These are phyloP conservation scores for Turnix velox DNA, from an alignment of 2,113 vertebrate species.

Conservation along the genomic window DNA sequence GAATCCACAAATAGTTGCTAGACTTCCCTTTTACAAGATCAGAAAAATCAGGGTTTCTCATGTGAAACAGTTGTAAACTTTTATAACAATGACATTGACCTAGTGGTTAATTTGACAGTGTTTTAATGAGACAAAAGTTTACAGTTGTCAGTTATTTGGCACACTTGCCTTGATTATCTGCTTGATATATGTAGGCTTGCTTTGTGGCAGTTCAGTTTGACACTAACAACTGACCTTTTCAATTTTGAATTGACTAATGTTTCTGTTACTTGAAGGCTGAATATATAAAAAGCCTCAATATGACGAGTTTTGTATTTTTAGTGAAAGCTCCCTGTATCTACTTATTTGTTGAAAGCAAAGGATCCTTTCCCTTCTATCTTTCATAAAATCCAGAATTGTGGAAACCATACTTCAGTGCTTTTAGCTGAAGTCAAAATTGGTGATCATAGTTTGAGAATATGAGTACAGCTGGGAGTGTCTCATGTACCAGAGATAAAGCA, in stretches of 20 bases:
- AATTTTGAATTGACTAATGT: conserved; percentile 41
- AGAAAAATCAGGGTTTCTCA: neutral
- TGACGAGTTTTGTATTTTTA: conserved; percentile 36
- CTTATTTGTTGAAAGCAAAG: neutral
- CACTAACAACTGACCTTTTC: conserved; percentile 62
- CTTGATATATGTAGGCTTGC: neutral
- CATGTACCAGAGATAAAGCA: neutral
- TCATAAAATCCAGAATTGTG: neutral
- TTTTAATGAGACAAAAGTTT: conserved; percentile 46
- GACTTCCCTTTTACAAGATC: neutral
- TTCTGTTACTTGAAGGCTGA: conserved; percentile 30
- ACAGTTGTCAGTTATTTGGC: conserved; percentile 55
- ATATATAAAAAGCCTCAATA: neutral
- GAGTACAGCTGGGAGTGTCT: neutral
- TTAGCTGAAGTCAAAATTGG: neutral
- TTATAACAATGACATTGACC: conserved; percentile 12
- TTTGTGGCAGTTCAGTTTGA: conserved; percentile 34
- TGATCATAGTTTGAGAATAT: neutral
- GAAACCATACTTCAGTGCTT: neutral
- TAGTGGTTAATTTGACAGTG: conserved; percentile 40
- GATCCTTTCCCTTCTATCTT: neutral
- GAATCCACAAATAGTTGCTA: neutral
- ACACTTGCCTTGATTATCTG: conserved; percentile 33
- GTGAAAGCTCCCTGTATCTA: neutral
- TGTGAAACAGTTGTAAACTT: conserved; percentile 10